These are phyloP conservation scores for Agonopterix arenella DNA, from an alignment of 2,888 invertebrate genomes.

Conservation along the genomic window DNA sequence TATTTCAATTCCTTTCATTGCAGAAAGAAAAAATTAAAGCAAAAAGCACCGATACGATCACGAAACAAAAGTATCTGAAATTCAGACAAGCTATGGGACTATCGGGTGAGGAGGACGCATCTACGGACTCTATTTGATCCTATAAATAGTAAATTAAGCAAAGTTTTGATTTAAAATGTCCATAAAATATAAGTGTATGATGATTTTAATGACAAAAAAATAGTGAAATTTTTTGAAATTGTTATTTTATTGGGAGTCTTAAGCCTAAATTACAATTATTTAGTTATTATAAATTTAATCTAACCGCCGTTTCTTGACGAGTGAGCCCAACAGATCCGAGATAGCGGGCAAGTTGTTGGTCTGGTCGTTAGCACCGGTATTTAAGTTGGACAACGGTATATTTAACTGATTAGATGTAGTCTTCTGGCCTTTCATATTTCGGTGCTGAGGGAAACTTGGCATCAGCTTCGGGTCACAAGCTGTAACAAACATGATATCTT, in stretches of 20 bases:
- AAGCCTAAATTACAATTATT: slow-evolving; percentile 11
- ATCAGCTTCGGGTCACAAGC: slow-evolving; percentile 98
- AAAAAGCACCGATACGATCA: slow-evolving; percentile 38
- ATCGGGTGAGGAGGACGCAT: slow-evolving; percentile 60
- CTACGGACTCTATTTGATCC: slow-evolving; percentile 43
- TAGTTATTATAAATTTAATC: slow-evolving; percentile 66
- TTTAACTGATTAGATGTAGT: slow-evolving; percentile 53
- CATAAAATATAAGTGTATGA: slow-evolving; percentile 19
- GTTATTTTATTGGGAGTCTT: background rate
- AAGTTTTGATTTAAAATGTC: slow-evolving; percentile 16
- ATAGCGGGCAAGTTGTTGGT: slow-evolving; percentile 87
- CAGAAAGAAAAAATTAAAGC: slow-evolving; percentile 63
- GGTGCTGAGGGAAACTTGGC: slow-evolving; percentile 98
- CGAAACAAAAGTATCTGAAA: slow-evolving; percentile 51
- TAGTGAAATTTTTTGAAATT: slow-evolving; percentile 16
- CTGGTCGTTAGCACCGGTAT: slow-evolving; percentile 81
- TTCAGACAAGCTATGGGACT: slow-evolving; percentile 65
- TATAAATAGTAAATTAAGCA: slow-evolving; percentile 22
- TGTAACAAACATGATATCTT: slow-evolving; percentile 51
- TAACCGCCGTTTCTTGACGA: slow-evolving; percentile 87
- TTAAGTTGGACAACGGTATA: slow-evolving; percentile 62
- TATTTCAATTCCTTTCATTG: slow-evolving; percentile 12
- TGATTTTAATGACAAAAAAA: slow-evolving; percentile 25
- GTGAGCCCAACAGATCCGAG: slow-evolving; percentile 87
- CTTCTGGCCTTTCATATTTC: slow-evolving; percentile 84